phyloP scores from a whole-genome alignment of 2,113 vertebrate species.

The Salvelinus alpinus region DNA sequence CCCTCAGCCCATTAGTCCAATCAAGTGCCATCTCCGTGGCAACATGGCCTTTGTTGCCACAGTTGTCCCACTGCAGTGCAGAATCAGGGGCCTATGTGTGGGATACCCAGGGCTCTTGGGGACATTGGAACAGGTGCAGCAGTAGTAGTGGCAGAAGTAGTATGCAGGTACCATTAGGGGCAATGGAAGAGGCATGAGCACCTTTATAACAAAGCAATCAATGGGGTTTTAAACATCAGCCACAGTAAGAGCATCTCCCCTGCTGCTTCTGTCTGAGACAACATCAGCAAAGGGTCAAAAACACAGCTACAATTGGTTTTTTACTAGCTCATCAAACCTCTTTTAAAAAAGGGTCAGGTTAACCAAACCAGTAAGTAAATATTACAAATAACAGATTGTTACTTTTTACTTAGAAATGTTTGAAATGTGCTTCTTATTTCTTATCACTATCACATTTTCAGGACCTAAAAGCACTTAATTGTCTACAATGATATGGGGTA shows the following conservation, averaged over 20 bases:
- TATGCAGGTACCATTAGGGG: constrained; percentile 68
- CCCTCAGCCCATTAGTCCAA: constrained; percentile 64
- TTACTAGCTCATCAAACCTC: constrained; percentile 13
- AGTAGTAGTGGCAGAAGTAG: constrained; percentile 63
- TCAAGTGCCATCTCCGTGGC: constrained; percentile 67
- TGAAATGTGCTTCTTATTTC: neutral
- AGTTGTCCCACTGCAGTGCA: constrained; percentile 71
- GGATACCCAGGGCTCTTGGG: constrained; percentile 66
- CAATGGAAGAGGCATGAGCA: constrained; percentile 72
- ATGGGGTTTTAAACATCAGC: constrained; percentile 68
- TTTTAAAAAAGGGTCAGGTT: constrained; percentile 11
- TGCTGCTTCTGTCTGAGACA: constrained; percentile 57
- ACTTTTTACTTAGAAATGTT: neutral
- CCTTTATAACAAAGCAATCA: constrained; percentile 73
- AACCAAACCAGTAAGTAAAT: constrained; percentile 9
- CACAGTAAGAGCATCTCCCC: constrained; percentile 55
- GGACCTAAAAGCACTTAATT: neutral
- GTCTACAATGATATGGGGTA: neutral
- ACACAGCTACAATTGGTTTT: constrained; percentile 24
- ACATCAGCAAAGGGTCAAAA: constrained; percentile 52
- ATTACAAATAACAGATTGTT: neutral
- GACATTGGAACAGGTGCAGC: constrained; percentile 67
- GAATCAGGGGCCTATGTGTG: constrained; percentile 60
- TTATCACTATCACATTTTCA: neutral
- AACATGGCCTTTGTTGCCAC: constrained; percentile 62